Base-by-base conservation (phyloP, 1,140 invertebrate genomes). In the Telenomus remus region DNA sequence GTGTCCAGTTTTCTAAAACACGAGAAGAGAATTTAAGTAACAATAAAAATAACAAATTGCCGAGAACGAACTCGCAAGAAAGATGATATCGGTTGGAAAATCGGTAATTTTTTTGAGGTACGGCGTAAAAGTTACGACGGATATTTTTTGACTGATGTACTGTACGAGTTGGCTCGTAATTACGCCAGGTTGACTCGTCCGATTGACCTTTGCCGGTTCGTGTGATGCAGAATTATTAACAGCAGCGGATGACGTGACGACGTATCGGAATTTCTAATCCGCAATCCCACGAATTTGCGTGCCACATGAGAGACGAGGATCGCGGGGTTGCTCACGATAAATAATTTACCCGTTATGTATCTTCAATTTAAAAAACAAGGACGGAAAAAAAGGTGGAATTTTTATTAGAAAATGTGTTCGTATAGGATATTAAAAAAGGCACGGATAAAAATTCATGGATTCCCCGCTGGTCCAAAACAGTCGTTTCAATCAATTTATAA, bases 171-270 rank as follows among this genome's bases (percentile, higher is more conserved):
- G n/a, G n/a, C n/a, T n/a, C n/a, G n/a, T n/a, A n/a, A n/a, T n/a
- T n/a, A n/a, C n/a, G n/a, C n/a, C n/a, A 12, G 27, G 50, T 47
- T 51, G 64, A 69, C 60, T 75, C 50, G 72, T 59, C 44, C 54
- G 59, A 69, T 69, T 76, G 65, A 76, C 65, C 73, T 76, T 76
- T 70, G 53, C 56, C 15, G 53, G 61, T 65, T 50, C 56, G 39
- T 61, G 47, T 61, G 15, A 35, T 37, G 51, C 46, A 15, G 39
- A 51, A 61, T 33, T 57, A 6, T 35, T 75, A 7, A 57, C 47
- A 56, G 46, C 57, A 43, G 57, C 57, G 68, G 68, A 75, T 68
- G 57, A 68, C 47, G 13, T 34, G 15, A 35, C 27, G 55, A 33
- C 37, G 19, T 64, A 59, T 57, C 59, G 54, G 60, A 48, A 65